A percentile compares a stretch with the other conserved stretches of the same genome.
phyloP scores from a whole-genome alignment of 2,797 vertebrate species.

The Hemitrygon akajei region DNA sequence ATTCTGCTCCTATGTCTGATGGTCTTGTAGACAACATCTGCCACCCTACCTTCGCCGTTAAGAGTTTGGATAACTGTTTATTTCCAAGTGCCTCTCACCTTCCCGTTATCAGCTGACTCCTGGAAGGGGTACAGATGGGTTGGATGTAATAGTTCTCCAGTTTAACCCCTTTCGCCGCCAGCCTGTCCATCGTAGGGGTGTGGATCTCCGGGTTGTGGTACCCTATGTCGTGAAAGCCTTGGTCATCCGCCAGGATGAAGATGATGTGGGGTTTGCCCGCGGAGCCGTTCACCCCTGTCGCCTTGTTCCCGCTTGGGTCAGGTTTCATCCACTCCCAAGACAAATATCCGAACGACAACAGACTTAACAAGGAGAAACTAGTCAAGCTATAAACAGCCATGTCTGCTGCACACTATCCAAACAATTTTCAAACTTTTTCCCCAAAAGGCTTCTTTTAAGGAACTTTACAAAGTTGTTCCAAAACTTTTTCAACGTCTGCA shows the following conservation, averaged over 20 bases:
- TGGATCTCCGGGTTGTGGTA: slow-evolving; percentile 89
- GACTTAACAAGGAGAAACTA: slow-evolving; percentile 82
- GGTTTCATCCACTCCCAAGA: slow-evolving; percentile 88
- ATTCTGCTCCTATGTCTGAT: no score
- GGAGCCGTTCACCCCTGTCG: slow-evolving; percentile 47
- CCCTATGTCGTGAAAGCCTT: slow-evolving; percentile 91
- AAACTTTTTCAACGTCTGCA: no score
- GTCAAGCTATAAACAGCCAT: slow-evolving; percentile 80
- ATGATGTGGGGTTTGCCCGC: slow-evolving; percentile 79
- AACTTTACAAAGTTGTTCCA: no score
- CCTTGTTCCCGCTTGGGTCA: slow-evolving; percentile 69
- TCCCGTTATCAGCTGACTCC: slow-evolving; percentile 93
- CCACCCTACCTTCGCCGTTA: no score
- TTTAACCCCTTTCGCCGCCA: slow-evolving; percentile 87
- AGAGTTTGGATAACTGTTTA: no score
- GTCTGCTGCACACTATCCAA: background rate
- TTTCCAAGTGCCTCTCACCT: slow-evolving; percentile 63
- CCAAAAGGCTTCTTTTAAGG: no score
- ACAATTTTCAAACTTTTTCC: no score
- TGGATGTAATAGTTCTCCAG: slow-evolving; percentile 97
- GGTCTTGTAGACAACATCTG: no score
- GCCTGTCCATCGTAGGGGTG: slow-evolving; percentile 82
- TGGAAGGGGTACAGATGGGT: slow-evolving; percentile 92
- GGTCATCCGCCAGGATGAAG: slow-evolving; percentile 95
- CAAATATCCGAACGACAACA: slow-evolving; percentile 87